Base-by-base conservation (phyloP, 2,797 vertebrate genomes). In the Acipenser oxyrinchus region DNA sequence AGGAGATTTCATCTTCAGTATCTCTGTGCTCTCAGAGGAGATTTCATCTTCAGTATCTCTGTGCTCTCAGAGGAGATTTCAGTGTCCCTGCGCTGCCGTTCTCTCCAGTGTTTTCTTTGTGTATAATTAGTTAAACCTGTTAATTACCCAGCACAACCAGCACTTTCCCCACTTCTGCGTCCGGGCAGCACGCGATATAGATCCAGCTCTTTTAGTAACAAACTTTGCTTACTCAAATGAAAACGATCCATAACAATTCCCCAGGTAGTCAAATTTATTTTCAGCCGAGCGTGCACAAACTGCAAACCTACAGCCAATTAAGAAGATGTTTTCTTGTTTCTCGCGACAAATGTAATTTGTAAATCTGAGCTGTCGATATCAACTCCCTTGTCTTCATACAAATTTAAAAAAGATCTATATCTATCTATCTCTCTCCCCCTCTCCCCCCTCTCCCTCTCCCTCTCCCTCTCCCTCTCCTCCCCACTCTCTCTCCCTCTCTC, bases 281-380 rank as follows among this genome's bases (percentile, higher is more conserved):
- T 60, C 76, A 74, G 68, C 66, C 76, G 78, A 76, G 67, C 72
- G 75, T 71, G 68, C 76, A 70, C 76, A 79, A 77, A 80, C 79
- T 77, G 74, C 75, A 80, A 9, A 50, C 71, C 69, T 72, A 71
- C 6, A 69, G 77, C 72, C 77, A 77, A 81, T 79, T 84, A 82
- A 71, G 60, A 68, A 74, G 74, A 66, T 1, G 0, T 61, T 66
- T 75, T 73, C 71, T 75, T 64, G 7, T 74, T 77, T 75, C 69
- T 63, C 60, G 8, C 66, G 68, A 73, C 74, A 75, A 78, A 80
- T 13, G 12, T 72, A 65, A 76, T 76, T 76, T 73, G 68, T 74
- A 78, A 76, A 76, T 78, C 74, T 1, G 4, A 74, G 69, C 70
- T 10, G 60, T 48, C 18, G 10, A 23, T 62, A 62, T n/a, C 18